Evolutionary conservation across 2,797 vertebrate genomes (phyloP).

Genomic region (Acipenser ruthenus): DNA sequence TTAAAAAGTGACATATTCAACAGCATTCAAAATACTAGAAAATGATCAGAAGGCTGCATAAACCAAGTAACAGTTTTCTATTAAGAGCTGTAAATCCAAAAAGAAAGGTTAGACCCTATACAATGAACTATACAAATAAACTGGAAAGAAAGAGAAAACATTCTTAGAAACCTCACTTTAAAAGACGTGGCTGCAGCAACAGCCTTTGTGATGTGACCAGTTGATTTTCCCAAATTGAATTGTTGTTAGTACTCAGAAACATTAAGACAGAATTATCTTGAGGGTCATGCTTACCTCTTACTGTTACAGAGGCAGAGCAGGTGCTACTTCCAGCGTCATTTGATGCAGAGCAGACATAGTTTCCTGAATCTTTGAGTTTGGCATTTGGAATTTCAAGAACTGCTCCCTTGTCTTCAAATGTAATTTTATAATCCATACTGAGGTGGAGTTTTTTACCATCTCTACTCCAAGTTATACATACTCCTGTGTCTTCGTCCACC

Average conservation of each 20-base stretch:
- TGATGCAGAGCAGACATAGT: slow-evolving; percentile 80
- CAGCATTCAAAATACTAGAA: slow-evolving; percentile 1
- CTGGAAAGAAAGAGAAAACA: neutral
- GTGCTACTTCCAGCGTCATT: slow-evolving; percentile 90
- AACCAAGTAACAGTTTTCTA: no score
- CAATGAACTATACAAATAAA: neutral
- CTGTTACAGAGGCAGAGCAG: slow-evolving; percentile 68
- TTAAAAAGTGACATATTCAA: slow-evolving; percentile 4
- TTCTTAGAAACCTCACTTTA: neutral
- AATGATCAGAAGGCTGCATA: no score
- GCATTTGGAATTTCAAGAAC: slow-evolving; percentile 87
- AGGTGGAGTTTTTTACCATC: slow-evolving; percentile 86
- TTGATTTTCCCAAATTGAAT: slow-evolving; percentile 28
- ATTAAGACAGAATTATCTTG: neutral
- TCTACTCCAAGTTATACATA: slow-evolving; percentile 79
- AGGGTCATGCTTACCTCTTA: slow-evolving; percentile 85
- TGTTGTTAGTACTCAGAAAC: slow-evolving; percentile 21
- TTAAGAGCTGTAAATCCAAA: no score
- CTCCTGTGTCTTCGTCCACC: slow-evolving; percentile 91
- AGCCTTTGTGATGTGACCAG: slow-evolving; percentile 1
- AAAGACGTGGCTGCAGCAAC: slow-evolving; percentile 1
- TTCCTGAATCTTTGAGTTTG: slow-evolving; percentile 90
- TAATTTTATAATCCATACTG: slow-evolving; percentile 87
- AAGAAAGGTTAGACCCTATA: no score
- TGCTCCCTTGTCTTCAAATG: slow-evolving; percentile 92